Evolutionary conservation across 1,140 invertebrate genomes (phyloP).

Genomic region (Ditylenchus dipsaci): DNA sequence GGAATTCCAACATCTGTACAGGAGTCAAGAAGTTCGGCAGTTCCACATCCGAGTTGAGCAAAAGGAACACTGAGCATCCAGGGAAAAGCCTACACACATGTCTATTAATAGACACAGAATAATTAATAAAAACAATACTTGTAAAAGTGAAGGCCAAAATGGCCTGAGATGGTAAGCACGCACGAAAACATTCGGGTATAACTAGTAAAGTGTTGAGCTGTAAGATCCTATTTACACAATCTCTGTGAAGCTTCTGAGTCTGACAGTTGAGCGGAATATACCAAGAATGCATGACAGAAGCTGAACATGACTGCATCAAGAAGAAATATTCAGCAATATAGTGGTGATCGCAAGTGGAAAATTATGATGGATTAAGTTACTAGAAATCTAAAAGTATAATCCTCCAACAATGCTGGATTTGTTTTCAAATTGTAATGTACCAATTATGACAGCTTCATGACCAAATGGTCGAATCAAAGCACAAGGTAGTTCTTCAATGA

Average conservation of each 20-base stretch:
- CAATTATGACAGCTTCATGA: no score
- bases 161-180: not conserved
- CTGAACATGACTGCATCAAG: not conserved
- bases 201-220: not conserved
- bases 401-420: no score
- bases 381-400: no score
- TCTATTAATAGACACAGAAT: not conserved
- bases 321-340: not conserved
- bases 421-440: no score
- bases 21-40: not conserved
- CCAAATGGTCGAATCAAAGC: no score
- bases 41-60: not conserved
- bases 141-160: not conserved
- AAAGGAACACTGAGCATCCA: not conserved
- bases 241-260: not conserved
- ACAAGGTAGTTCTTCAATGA: no score
- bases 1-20: not conserved
- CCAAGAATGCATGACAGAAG: not conserved
- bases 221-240: not conserved
- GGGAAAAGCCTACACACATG: not conserved
- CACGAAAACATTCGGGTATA: not conserved
- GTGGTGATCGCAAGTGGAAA: no score
- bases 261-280: not conserved
- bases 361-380: no score
- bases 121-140: not conserved